These are phyloP conservation scores for Leptodirus hochenwartii DNA, from an alignment of 2,888 invertebrate species.

Conservation along the genomic window DNA sequence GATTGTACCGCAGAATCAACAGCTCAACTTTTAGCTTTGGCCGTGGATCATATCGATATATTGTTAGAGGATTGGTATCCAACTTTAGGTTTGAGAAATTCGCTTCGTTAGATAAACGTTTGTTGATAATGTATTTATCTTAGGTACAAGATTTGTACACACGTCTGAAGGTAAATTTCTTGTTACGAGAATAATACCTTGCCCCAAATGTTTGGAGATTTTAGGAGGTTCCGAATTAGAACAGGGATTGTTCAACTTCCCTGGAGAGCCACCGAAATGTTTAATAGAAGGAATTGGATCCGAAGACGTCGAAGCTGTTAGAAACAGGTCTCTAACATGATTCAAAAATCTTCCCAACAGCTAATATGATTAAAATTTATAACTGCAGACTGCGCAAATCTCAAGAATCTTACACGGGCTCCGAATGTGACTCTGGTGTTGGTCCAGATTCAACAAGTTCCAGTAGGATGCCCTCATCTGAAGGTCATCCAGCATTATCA, in stretches of 20 bases:
- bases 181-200: slow-evolving; percentile 84
- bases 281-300: slow-evolving; percentile 15
- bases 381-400: slow-evolving; percentile 29
- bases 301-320: too few species aligned
- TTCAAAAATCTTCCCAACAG: too few species aligned
- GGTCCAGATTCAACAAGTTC: slow-evolving; percentile 65
- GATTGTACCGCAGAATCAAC: slow-evolving; percentile 67
- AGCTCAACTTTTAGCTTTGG: slow-evolving; percentile 65
- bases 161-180: slow-evolving; percentile 91
- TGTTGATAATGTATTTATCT: too few species aligned
- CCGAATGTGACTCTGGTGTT: slow-evolving; percentile 77
- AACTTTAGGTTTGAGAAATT: slow-evolving; percentile 76
- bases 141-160: slow-evolving; percentile 94
- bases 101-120: too few species aligned
- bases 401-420: slow-evolving; percentile 58
- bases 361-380: too few species aligned
- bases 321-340: too few species aligned
- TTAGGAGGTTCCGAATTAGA: slow-evolving; percentile 26
- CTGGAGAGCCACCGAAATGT: slow-evolving; percentile 15
- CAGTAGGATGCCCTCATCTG: slow-evolving; percentile 67
- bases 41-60: slow-evolving; percentile 91
- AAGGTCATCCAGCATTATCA: slow-evolving; percentile 44
- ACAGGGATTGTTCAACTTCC: slow-evolving; percentile 16
- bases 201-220: slow-evolving; percentile 78
- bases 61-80: slow-evolving; percentile 98